Evolutionary conservation across 2,113 vertebrate genomes (phyloP), one percentile per base, ranked within the genome.

Genomic region (Chaenocephalus aceratus): DNA sequence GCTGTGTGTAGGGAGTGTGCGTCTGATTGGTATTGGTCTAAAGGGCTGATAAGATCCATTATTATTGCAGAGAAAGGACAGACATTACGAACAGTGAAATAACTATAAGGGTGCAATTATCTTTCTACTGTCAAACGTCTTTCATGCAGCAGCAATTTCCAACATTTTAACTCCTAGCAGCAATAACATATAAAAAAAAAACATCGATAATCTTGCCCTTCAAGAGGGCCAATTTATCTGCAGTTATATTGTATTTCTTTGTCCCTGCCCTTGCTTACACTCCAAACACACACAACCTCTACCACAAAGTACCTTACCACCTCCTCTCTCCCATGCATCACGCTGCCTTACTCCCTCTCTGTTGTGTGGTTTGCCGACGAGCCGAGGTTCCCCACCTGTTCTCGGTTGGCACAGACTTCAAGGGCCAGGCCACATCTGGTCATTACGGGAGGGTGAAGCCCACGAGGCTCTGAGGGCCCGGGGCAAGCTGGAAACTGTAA

Each of bases 391-490:
- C 81, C 90, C 93, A 95, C 92, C 92, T 94, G 93, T 86, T 92
- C 78, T 84, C 78, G 2, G 67, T 89, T 93, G 92, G 92, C 91
- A 92, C 82, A 8, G 66, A 92, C 91, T 88, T 92, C 93, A 94
- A 93, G 89, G 83, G 83, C 89, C 86, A 77, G 82, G 74, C 84
- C 90, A 91, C 93, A 94, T 93, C 92, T 93, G 93, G 91, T 93
- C 89, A 90, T 93, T 90, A 93, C 45, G 68, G 88, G 79, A 79
- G 80, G 82, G 77, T 58, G 23, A 86, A 83, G 86, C 90, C 88
- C 86, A 56, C n/a, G 2, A 85, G 88, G 85, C 76, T 80, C 67
- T 36, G 77, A 80, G 73, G 85, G 84, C 89, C 83, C 10, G 13
- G 86, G 83, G 88, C 88, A 92, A 92, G 88, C 88, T 87, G 88